A percentile compares a stretch with the other conserved stretches of the same genome.
These are phyloP conservation scores for Hylaeus volcanicus DNA, from an alignment of 1,140 invertebrate genomes.

Conservation along the genomic window DNA sequence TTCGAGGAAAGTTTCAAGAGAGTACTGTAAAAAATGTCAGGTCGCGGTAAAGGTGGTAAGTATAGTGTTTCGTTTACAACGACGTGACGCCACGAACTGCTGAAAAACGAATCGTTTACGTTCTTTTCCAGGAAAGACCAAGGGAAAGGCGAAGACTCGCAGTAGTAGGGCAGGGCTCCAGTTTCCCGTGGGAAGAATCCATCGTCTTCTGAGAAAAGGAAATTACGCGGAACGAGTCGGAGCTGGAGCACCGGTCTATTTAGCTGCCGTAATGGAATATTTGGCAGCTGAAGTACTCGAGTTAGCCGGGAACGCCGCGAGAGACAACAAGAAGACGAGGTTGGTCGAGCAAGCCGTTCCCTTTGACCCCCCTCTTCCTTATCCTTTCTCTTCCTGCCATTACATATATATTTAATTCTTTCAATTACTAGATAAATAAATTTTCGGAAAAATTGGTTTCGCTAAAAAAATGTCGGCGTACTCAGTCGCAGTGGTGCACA, in stretches of 20 bases:
- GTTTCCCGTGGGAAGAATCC: constrained; percentile 84
- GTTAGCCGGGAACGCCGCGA: constrained; percentile 81
- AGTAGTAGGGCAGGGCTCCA: constrained; percentile 85
- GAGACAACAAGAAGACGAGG: constrained; percentile 80
- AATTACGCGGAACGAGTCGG: constrained; percentile 85
- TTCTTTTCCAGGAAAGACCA: constrained; percentile 76
- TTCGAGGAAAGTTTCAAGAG: not conserved
- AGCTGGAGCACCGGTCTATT: constrained; percentile 84
- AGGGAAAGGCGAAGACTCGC: constrained; percentile 82
- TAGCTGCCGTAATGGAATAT: constrained; percentile 83
- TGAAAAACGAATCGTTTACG: not conserved
- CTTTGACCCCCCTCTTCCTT: not conserved
- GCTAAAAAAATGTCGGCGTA: too few species aligned
- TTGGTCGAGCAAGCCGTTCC: constrained; percentile 48
- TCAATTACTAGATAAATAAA: not conserved
- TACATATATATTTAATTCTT: not conserved
- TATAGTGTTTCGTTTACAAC: not conserved
- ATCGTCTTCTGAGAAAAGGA: constrained; percentile 84
- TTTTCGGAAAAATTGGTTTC: not conserved
- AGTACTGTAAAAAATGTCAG: constrained; percentile 61
- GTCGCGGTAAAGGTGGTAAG: constrained; percentile 70
- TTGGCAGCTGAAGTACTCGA: constrained; percentile 84
- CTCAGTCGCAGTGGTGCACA: too few species aligned
- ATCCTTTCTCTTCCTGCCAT: not conserved
- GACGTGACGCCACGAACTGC: not conserved